Evolutionary conservation across 2,888 invertebrate species (phyloP).

Genomic region (Philereme transversata): DNA sequence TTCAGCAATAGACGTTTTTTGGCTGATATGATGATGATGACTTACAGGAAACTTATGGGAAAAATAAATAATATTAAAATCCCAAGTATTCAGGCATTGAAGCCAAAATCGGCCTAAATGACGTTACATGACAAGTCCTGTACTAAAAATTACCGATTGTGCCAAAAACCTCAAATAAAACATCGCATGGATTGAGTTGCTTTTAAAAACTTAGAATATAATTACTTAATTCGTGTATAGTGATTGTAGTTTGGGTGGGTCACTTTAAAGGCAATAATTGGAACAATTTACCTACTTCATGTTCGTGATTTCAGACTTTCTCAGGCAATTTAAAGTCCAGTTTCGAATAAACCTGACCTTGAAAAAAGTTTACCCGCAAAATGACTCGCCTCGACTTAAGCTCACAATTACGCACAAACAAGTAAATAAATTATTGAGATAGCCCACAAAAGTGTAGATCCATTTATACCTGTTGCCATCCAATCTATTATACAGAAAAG

Average conservation of each 20-base stretch:
- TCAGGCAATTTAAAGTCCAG: conserved; percentile 19
- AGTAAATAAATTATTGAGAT: conserved; percentile 34
- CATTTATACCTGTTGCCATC: conserved; percentile 44
- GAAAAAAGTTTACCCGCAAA: conserved; percentile 15
- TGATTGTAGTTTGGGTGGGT: background rate
- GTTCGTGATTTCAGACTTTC: conserved; percentile 14
- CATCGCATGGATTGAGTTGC: too few species aligned
- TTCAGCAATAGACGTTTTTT: too few species aligned
- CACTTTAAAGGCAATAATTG: conserved; percentile 9
- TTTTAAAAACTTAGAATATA: too few species aligned
- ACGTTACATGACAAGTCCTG: too few species aligned
- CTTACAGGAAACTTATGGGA: too few species aligned
- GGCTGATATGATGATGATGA: too few species aligned
- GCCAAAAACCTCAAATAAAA: too few species aligned
- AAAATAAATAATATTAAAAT: too few species aligned
- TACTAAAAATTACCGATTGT: too few species aligned
- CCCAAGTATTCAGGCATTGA: too few species aligned
- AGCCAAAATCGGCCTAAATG: too few species aligned
- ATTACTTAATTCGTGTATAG: background rate
- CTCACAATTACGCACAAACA: conserved; percentile 12
- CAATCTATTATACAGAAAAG: conserved; percentile 42
- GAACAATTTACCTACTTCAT: conserved; percentile 1
- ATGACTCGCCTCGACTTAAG: background rate
- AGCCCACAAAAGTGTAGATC: conserved; percentile 34
- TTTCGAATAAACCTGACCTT: conserved; percentile 8